phyloP scores from a whole-genome alignment of 2,888 invertebrate species.

The Seira ritae region DNA sequence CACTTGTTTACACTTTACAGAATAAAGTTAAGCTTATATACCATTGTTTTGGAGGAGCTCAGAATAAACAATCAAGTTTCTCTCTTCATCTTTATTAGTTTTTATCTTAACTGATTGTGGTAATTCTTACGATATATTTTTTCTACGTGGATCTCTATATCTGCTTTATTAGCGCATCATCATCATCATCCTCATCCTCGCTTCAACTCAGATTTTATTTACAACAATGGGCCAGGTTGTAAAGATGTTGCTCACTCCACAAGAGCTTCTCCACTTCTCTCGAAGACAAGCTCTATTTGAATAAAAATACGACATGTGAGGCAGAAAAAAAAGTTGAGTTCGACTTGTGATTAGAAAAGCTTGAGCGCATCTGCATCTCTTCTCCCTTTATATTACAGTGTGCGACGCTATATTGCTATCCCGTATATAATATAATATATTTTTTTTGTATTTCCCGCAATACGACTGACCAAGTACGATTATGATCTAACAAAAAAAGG shows the following conservation, averaged over 20 bases:
- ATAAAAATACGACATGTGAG: conserved; percentile 49
- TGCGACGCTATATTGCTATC: no score
- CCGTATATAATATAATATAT: neutral
- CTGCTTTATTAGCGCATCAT: conserved; percentile 41
- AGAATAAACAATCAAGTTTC: neutral
- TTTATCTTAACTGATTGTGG: conserved; percentile 13
- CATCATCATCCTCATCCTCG: conserved; percentile 26
- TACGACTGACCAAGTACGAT: neutral
- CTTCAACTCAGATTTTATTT: conserved; percentile 38
- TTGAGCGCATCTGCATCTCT: neutral
- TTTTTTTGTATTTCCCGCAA: conserved; percentile 1
- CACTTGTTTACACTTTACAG: neutral
- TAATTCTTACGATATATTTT: neutral
- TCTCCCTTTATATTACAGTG: neutral
- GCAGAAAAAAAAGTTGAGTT: conserved; percentile 32
- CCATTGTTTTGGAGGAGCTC: neutral
- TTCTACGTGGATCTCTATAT: conserved; percentile 8
- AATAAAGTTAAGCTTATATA: neutral
- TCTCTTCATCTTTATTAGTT: conserved; percentile 6
- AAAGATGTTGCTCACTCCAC: conserved; percentile 36
- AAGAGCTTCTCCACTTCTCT: neutral
- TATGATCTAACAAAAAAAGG: conserved; percentile 21
- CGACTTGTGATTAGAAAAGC: conserved; percentile 20
- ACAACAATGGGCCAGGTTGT: conserved; percentile 52
- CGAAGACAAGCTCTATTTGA: conserved; percentile 17